These are phyloP conservation scores for Schizothorax lantsangensis DNA, from an alignment of 2,797 vertebrate species.

Conservation along the genomic window DNA sequence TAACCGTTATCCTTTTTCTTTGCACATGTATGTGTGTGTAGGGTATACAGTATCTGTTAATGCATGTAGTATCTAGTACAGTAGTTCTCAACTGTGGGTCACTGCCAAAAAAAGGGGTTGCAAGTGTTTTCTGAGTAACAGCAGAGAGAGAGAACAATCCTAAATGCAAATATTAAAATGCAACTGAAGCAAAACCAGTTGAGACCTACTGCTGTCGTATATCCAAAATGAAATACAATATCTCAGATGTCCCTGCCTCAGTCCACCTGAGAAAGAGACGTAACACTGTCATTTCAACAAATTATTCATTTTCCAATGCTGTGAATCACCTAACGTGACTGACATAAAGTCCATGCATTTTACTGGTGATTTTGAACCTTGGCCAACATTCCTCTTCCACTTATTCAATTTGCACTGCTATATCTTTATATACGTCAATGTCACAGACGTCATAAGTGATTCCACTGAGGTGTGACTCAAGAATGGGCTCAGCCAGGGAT, in stretches of 20 bases:
- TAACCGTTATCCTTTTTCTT: constrained; percentile 53
- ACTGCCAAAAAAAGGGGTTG: background rate
- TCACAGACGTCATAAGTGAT: constrained; percentile 8
- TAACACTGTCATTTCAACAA: background rate
- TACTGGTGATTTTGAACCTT: background rate
- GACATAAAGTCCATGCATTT: background rate
- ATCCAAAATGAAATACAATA: background rate
- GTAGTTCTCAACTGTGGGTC: background rate
- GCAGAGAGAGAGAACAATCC: background rate
- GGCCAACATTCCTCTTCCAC: background rate
- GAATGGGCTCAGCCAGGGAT: constrained; percentile 9
- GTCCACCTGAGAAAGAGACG: background rate
- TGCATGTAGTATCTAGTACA: background rate
- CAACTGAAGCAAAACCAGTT: background rate
- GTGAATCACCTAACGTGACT: constrained; percentile 15
- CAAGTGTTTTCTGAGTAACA: constrained; percentile 15
- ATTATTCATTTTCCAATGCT: background rate
- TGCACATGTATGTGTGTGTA: background rate
- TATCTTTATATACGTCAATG: constrained; percentile 15
- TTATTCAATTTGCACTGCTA: constrained; percentile 32
- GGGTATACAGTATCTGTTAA: background rate
- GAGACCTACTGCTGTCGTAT: background rate
- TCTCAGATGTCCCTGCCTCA: background rate
- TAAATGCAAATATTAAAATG: constrained; percentile 9
- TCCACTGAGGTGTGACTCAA: constrained; percentile 24